Conservation (phyloP, 2,113 vertebrate species). For the Saimiri boliviensis region DNA sequence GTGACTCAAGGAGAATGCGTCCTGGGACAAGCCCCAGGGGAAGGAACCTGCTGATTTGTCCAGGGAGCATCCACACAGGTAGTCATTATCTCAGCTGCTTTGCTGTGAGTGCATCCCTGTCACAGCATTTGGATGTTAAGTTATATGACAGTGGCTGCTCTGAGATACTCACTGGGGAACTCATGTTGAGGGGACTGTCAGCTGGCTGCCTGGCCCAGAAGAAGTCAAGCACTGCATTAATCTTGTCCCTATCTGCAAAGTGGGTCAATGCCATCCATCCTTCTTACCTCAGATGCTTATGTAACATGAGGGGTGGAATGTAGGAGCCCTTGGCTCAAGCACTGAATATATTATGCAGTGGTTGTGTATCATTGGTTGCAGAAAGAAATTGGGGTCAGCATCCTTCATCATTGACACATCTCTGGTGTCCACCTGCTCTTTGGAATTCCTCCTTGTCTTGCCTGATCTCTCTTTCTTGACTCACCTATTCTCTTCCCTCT, state of each 20-base stretch:
- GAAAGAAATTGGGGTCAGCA: neutral
- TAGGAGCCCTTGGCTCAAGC: too few relatives aligned
- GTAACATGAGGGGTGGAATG: neutral
- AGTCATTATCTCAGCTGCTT: neutral
- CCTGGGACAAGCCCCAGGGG: neutral
- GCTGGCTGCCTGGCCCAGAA: neutral
- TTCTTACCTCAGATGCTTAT: neutral
- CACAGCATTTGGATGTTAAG: neutral
- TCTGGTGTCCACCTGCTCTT: neutral
- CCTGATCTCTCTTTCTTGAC: neutral
- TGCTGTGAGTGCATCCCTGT: neutral
- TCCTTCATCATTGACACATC: accelerated
- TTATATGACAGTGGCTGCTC: neutral
- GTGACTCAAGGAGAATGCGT: neutral
- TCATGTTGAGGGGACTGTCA: neutral
- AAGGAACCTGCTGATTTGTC: neutral
- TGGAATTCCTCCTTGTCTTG: accelerated
- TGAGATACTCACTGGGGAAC: neutral
- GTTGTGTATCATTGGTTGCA: neutral
- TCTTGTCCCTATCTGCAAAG: neutral
- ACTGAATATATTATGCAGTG: accelerated
- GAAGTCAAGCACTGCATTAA: neutral
- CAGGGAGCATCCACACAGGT: accelerated
- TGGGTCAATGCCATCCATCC: neutral
- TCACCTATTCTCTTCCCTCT: neutral